A percentile compares a stretch with the other conserved stretches of the same genome.
These are phyloP conservation scores for Invenusta paracnida DNA, from an alignment of 2,888 invertebrate genomes.

Conservation along the genomic window DNA sequence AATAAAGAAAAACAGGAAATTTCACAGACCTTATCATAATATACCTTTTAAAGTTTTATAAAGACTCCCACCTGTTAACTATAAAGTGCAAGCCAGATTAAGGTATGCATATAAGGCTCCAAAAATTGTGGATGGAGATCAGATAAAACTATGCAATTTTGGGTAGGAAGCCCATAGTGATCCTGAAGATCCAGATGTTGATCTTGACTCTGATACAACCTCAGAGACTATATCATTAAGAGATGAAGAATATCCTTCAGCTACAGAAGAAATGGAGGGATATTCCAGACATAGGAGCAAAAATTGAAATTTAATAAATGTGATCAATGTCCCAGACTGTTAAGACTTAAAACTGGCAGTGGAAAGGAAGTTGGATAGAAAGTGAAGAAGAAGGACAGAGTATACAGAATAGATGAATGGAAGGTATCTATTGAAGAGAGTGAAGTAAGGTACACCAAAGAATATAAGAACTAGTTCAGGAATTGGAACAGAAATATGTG, in stretches of 20 bases:
- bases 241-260: not conserved
- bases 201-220: not conserved
- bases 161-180: not conserved
- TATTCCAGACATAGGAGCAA: too few relatives aligned
- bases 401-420: too few relatives aligned
- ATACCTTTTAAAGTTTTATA: not conserved
- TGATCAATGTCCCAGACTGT: too few relatives aligned
- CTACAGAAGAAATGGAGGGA: not conserved
- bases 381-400: too few relatives aligned
- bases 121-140: not conserved
- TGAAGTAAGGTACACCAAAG: too few relatives aligned
- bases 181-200: not conserved
- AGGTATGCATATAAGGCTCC: not conserved
- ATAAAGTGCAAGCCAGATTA: not conserved
- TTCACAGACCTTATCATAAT: not conserved
- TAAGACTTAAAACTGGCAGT: too few relatives aligned
- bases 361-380: too few relatives aligned
- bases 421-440: too few relatives aligned
- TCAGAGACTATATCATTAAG: not conserved
- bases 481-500: too few relatives aligned
- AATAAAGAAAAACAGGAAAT: not conserved
- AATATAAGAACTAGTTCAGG: too few relatives aligned
- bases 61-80: not conserved
- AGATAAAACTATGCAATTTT: not conserved
- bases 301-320: too few relatives aligned